A percentile compares a stretch with the other conserved stretches of the same genome.
Evolutionary conservation across 1,140 invertebrate species (phyloP).

Genomic region (Ips nitidus): DNA sequence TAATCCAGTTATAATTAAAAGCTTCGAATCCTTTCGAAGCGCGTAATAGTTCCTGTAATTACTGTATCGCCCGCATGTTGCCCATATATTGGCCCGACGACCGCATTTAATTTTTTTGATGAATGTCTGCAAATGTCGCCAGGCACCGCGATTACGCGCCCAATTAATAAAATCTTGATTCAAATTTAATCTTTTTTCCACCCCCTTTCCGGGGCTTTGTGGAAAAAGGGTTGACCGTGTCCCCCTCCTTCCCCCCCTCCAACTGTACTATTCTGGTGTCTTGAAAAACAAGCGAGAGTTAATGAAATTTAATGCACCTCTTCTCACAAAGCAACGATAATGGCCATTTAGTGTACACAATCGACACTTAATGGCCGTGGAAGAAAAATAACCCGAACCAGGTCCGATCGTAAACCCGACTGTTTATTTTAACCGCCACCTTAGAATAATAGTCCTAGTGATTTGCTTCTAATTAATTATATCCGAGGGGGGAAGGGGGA

Average conservation of each 20-base stretch:
- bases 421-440: conserved; percentile 30
- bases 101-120: conserved; percentile 19
- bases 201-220: not conserved
- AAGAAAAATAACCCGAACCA: conserved; percentile 28
- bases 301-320: conserved; percentile 5
- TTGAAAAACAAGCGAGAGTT: no score
- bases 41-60: no score
- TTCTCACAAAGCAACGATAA: conserved; percentile 34
- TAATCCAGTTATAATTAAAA: conserved; percentile 32
- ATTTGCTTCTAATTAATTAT: conserved; percentile 33
- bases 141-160: conserved; percentile 24
- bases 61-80: not conserved
- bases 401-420: conserved; percentile 19
- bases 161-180: conserved; percentile 33
- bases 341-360: conserved; percentile 30
- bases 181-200: conserved; percentile 10
- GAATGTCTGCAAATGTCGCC: conserved; percentile 17
- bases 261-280: no score
- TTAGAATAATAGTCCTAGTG: conserved; percentile 5
- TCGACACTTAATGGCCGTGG: conserved; percentile 28
- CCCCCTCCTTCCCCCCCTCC: no score
- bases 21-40: not conserved
- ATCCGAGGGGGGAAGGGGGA: not conserved
- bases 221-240: not conserved
- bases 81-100: conserved; percentile 23